Base-by-base conservation (phyloP, 2,113 vertebrate species). In the Vimba vimba region DNA sequence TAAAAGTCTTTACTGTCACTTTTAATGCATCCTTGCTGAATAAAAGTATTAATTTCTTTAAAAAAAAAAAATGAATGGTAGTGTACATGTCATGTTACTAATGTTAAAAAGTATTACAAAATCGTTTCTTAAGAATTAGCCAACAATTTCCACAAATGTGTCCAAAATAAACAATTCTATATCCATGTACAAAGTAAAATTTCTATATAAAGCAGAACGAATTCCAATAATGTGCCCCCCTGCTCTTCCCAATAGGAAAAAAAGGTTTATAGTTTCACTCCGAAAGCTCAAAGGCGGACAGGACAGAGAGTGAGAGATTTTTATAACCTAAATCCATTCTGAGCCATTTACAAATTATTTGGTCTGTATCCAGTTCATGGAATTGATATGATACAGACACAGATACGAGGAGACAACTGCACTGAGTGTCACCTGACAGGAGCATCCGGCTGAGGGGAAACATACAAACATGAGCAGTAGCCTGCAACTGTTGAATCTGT, bases 391-490 rank as follows among this genome's bases (percentile, higher is more conserved):
- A 79, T 36, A 55, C 19, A 75, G 80, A 66, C 50, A 55, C 59
- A 82, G 47, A 33, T 69, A 50, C 25, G 33, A 81, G 23, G 12
- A 79, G 66, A 80, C 59, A 36, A 84, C 27, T 76, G 81, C 66
- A 13, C 45, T 36, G 33, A 85, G 27, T 75, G 43, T 85, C 57
- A 68, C 59, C 71, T 82, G 59, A 57, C 62, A 78, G 50, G 43
- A 82, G 62, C 52, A 73, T 71, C 52, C 57, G 36, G 81, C 84
- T 78, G 62, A 81, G 73, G 17, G 59, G 69, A 62, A 80, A 39
- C 27, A 64, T 69, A 30, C 75, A 27, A 43, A 75, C 55, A 59
- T 88, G 83, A 83, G 84, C 85, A 76, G 45, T 50, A 55, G 84
- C 85, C 62, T 33, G 17, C 8, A 55, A 75, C 79, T 73, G 55